A percentile compares a stretch with the other conserved stretches of the same genome.
phyloP scores from a whole-genome alignment of 1,140 invertebrate genomes.

The Sesamia nonagrioides region DNA sequence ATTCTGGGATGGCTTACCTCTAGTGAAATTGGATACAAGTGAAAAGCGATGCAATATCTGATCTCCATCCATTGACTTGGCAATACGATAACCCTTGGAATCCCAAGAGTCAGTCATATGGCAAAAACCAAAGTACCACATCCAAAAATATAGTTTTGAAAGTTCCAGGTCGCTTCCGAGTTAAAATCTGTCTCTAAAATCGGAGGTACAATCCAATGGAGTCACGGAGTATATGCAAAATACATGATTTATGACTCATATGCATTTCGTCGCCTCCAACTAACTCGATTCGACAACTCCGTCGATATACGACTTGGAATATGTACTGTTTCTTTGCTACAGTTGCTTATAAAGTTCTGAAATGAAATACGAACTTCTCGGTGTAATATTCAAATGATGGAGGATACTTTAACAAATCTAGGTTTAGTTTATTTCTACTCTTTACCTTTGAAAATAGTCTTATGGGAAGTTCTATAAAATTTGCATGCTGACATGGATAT shows the following conservation, averaged over 20 bases:
- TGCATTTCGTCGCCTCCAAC: slow-evolving; percentile 54
- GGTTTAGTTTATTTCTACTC: background rate
- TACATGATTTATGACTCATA: slow-evolving; percentile 72
- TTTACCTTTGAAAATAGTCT: no score
- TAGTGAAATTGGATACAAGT: no score
- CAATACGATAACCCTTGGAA: no score
- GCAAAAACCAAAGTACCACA: background rate
- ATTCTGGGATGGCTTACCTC: no score
- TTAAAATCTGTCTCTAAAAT: slow-evolving; percentile 57
- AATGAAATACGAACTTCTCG: background rate
- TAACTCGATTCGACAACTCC: slow-evolving; percentile 36
- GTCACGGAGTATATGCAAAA: slow-evolving; percentile 65
- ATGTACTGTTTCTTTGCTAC: slow-evolving; percentile 9
- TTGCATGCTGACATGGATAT: no score
- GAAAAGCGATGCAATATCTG: no score
- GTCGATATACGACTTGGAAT: background rate
- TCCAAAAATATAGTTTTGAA: background rate
- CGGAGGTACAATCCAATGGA: slow-evolving; percentile 63
- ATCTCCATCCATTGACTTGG: no score
- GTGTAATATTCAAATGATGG: background rate
- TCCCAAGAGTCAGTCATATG: no score
- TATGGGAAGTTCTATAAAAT: no score
- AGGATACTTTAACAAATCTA: background rate
- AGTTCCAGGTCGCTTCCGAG: slow-evolving; percentile 18
- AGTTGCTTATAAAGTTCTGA: slow-evolving; percentile 27